Conservation (phyloP, 2,888 invertebrate genomes). For the Harpalus rubripes region DNA sequence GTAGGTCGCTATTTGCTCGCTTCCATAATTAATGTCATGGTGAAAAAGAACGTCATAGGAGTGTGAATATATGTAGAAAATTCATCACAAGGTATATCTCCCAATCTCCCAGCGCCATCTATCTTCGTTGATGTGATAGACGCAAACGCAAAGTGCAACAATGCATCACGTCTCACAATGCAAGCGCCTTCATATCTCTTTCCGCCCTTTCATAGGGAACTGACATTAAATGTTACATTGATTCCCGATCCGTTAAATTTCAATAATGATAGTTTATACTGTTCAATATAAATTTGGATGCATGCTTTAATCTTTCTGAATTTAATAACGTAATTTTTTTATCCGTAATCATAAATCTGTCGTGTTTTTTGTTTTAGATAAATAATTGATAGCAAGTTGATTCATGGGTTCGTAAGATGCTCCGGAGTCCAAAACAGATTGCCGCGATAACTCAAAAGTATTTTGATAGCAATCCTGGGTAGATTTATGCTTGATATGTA, state of each 20-base stretch:
- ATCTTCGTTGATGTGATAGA: constrained; percentile 50
- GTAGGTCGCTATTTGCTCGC: too few species aligned
- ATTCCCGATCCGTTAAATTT: too few species aligned
- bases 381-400: constrained; percentile 59
- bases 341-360: not conserved
- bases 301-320: not conserved
- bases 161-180: constrained; percentile 46
- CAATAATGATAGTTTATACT: too few species aligned
- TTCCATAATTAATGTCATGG: not conserved
- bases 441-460: constrained; percentile 63
- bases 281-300: too few species aligned
- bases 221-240: not conserved
- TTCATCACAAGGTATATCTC: constrained; percentile 1
- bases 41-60: not conserved
- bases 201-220: not conserved
- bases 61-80: not conserved
- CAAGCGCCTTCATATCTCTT: constrained; percentile 5
- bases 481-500: constrained; percentile 55
- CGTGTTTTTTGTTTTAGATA: constrained; percentile 35
- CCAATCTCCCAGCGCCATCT: constrained; percentile 23
- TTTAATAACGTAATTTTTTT: not conserved
- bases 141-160: constrained; percentile 55
- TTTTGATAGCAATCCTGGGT: constrained; percentile 51
- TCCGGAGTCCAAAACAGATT: constrained; percentile 50
- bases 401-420: constrained; percentile 45